A percentile compares a stretch with the other conserved stretches of the same genome.
Evolutionary conservation across 1,140 invertebrate species (phyloP).

Genomic region (Euwallacea fornicatus): DNA sequence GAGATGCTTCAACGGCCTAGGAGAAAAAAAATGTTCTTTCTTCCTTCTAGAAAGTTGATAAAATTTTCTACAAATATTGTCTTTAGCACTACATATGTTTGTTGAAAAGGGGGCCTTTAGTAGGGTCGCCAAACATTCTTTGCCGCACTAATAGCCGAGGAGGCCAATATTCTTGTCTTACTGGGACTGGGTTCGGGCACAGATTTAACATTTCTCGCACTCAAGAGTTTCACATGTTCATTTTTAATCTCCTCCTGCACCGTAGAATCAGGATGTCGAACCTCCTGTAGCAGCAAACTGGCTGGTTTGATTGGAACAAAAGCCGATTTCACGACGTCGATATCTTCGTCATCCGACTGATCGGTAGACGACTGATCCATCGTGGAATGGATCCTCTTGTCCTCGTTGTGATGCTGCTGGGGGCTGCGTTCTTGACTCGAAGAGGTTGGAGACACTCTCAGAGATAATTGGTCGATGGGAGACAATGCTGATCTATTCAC

Average conservation of each 20-base stretch:
- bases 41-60: no score
- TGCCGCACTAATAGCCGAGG: constrained; percentile 58
- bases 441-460: constrained; percentile 44
- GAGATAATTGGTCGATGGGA: constrained; percentile 45
- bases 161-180: constrained; percentile 61
- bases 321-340: constrained; percentile 75
- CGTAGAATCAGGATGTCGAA: constrained; percentile 62
- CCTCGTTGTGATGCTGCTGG: constrained; percentile 40
- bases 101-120: constrained; percentile 47
- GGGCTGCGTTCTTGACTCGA: constrained; percentile 44
- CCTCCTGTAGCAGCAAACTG: constrained; percentile 51
- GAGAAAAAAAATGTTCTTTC: no score
- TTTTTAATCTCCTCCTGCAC: constrained; percentile 55
- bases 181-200: constrained; percentile 55
- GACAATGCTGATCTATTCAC: constrained; percentile 32
- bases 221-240: constrained; percentile 64
- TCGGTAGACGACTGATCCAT: constrained; percentile 63
- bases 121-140: constrained; percentile 78
- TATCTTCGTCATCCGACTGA: constrained; percentile 63
- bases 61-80: no score
- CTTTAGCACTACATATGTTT: no score
- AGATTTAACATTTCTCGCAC: constrained; percentile 54
- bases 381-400: constrained; percentile 61
- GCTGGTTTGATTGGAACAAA: constrained; percentile 65
- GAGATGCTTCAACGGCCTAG: no score